A percentile compares a stretch with the other conserved stretches of the same genome.
These are phyloP conservation scores for Oenanthe oenanthe DNA, from an alignment of 2,113 vertebrate species.

Conservation along the genomic window DNA sequence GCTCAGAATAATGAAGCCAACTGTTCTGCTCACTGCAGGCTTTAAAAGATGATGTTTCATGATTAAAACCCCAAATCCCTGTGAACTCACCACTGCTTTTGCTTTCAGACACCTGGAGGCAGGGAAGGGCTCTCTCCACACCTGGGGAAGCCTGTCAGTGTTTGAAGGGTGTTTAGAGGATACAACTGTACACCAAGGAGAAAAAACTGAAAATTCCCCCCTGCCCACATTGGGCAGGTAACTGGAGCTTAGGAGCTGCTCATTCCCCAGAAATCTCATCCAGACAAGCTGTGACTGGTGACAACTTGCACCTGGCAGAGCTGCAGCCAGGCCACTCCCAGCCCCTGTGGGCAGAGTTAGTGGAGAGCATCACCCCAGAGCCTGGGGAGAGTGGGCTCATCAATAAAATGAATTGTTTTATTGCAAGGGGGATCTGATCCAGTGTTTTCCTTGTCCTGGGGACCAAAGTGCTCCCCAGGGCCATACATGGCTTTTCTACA, in stretches of 20 bases:
- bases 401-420: background rate
- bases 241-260: background rate
- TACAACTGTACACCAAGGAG: background rate
- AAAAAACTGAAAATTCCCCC: conserved; percentile 76
- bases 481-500: rapidly evolving
- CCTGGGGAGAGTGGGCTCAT: rapidly evolving
- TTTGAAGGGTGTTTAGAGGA: conserved; percentile 79
- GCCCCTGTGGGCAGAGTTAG: background rate
- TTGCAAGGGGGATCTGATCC: background rate
- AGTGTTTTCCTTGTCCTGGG: background rate
- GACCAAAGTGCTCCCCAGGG: background rate
- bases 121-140: background rate
- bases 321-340: background rate
- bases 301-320: background rate
- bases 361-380: background rate
- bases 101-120: background rate
- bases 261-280: background rate
- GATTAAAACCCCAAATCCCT: background rate
- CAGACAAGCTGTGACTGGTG: background rate
- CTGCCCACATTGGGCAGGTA: background rate
- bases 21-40: background rate
- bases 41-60: background rate
- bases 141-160: background rate
- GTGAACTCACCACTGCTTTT: background rate
- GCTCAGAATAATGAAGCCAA: background rate